These are phyloP conservation scores for Malthinus flaveolus DNA, from an alignment of 2,888 invertebrate species.

Conservation along the genomic window DNA sequence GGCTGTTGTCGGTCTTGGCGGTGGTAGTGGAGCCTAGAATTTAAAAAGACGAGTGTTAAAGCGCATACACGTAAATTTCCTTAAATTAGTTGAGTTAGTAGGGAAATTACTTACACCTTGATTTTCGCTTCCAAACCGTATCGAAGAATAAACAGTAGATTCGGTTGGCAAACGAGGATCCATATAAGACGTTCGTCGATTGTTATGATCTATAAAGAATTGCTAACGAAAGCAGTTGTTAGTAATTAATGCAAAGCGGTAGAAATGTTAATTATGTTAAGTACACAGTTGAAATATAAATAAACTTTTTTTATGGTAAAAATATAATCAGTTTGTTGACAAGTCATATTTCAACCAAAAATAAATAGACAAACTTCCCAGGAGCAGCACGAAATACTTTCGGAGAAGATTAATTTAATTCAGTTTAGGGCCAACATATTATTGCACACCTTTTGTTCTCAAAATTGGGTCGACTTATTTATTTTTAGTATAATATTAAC, in stretches of 20 bases:
- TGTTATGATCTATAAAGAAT: slow-evolving; percentile 96
- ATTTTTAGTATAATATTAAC: too few relatives aligned
- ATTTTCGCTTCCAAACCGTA: slow-evolving; percentile 36
- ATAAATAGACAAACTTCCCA: neutral
- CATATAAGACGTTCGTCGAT: slow-evolving; percentile 93
- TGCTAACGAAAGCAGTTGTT: slow-evolving; percentile 55
- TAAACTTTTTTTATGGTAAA: too few relatives aligned
- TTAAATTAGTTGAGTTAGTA: neutral
- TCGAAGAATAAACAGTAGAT: slow-evolving; percentile 53
- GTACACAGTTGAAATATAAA: neutral
- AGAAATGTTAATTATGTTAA: neutral
- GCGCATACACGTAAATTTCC: neutral
- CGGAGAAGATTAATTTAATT: too few relatives aligned
- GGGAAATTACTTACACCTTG: slow-evolving; percentile 35
- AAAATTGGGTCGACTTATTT: too few relatives aligned
- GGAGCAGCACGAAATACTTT: neutral
- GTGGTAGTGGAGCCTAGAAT: slow-evolving; percentile 72
- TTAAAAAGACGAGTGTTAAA: slow-evolving; percentile 15
- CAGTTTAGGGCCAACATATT: too few relatives aligned
- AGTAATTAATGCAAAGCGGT: slow-evolving; percentile 30
- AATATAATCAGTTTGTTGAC: too few relatives aligned
- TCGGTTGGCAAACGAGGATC: slow-evolving; percentile 95
- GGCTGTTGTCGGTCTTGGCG: slow-evolving; percentile 65
- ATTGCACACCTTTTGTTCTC: too few relatives aligned
- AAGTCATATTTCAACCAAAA: too few relatives aligned